Conservation (phyloP, 2,888 invertebrate genomes). For the Brachyopa scutellaris region DNA sequence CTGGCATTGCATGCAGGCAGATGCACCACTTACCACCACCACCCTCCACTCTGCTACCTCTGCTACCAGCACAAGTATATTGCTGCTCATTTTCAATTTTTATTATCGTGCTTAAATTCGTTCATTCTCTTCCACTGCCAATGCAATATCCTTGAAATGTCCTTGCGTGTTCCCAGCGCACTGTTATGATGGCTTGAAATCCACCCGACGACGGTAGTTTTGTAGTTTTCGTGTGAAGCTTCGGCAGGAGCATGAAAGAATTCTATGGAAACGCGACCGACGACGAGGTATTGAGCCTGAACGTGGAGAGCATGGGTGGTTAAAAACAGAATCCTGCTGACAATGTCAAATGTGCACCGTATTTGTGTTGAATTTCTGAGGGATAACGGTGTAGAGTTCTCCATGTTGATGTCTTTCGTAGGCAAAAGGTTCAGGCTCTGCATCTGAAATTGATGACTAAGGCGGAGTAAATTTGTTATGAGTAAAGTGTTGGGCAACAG, state of each 20-base stretch:
- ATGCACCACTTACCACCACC: constrained; percentile 25
- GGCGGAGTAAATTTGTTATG: constrained; percentile 62
- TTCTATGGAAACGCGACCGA: constrained; percentile 40
- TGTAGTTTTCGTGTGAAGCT: constrained; percentile 68
- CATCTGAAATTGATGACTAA: constrained; percentile 67
- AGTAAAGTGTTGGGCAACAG: constrained; percentile 48
- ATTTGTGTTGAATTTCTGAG: constrained; percentile 66
- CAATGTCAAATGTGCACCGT: constrained; percentile 65
- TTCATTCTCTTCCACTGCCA: constrained; percentile 10
- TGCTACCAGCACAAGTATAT: neutral
- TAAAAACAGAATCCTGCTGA: constrained; percentile 60
- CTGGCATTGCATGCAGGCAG: constrained; percentile 44
- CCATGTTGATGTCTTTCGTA: constrained; percentile 11
- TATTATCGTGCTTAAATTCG: constrained; percentile 64
- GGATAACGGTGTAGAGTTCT: constrained; percentile 17
- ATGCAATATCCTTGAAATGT: constrained; percentile 72
- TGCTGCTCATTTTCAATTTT: constrained; percentile 69
- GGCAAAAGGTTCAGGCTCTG: constrained; percentile 42
- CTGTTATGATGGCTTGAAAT: constrained; percentile 64
- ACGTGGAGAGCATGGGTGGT: constrained; percentile 17
- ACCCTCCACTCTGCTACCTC: neutral
- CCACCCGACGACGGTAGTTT: constrained; percentile 13
- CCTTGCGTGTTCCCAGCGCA: constrained; percentile 66
- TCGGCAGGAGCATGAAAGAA: constrained; percentile 30
- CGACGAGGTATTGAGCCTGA: constrained; percentile 9